Evolutionary conservation across 2,797 vertebrate species (phyloP).

Genomic region (Sebastes kiyomatsui): DNA sequence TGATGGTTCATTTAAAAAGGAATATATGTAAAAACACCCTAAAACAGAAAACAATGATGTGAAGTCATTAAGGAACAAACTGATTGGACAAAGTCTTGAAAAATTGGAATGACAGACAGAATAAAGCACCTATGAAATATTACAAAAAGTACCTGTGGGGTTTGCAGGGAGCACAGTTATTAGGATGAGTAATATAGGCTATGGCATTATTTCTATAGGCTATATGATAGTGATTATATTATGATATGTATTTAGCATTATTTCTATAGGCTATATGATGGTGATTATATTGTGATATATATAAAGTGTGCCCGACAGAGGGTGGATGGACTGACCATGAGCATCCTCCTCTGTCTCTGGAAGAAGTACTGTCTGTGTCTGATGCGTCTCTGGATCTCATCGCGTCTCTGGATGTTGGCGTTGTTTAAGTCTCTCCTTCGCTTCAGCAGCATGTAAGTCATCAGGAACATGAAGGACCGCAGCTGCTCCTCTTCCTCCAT

Average conservation of each 20-base stretch:
- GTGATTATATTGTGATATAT: neutral
- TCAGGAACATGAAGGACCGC: conserved; percentile 75
- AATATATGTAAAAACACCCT: too few species aligned
- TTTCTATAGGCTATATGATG: neutral
- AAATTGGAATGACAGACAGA: too few species aligned
- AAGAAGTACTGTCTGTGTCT: conserved; percentile 83
- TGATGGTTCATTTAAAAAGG: too few species aligned
- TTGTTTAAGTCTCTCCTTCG: conserved; percentile 75
- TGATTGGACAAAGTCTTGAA: too few species aligned
- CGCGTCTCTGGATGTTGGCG: conserved; percentile 70
- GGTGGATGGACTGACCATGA: conserved; percentile 69
- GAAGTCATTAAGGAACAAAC: too few species aligned
- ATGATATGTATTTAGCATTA: neutral
- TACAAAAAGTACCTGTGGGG: too few species aligned
- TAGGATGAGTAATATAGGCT: too few species aligned
- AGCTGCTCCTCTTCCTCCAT: conserved; percentile 76
- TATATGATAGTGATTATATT: neutral
- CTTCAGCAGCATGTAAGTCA: conserved; percentile 82
- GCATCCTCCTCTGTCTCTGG: conserved; percentile 83
- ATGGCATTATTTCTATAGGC: neutral
- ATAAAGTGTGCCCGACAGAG: neutral
- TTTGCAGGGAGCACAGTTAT: too few species aligned
- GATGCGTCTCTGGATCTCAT: conserved; percentile 78
- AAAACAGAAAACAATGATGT: too few species aligned
- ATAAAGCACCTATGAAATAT: too few species aligned